A percentile compares a stretch with the other conserved stretches of the same genome.
Conservation (phyloP, 2,113 vertebrate species). For the Pseudopodoces humilis region DNA sequence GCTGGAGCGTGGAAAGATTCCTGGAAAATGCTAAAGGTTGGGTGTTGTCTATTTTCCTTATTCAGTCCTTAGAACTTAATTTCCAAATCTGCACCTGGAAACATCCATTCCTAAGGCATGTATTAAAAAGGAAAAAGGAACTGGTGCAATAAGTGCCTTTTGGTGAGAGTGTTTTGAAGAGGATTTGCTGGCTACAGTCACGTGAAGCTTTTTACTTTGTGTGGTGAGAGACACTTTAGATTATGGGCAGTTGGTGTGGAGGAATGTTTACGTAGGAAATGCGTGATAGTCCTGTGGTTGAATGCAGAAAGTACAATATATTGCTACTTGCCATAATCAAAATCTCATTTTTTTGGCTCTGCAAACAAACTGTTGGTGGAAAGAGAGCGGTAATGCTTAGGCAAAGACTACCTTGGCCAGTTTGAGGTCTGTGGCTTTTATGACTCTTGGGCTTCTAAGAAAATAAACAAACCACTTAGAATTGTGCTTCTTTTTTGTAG, state of each 20-base stretch:
- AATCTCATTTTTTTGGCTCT: not conserved
- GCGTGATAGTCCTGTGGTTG: rapidly evolving
- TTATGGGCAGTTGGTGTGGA: not conserved
- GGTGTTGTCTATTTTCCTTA: not conserved
- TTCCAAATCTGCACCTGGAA: not conserved
- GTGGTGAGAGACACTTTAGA: constrained; percentile 26
- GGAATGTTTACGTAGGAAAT: not conserved
- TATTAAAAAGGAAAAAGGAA: not conserved
- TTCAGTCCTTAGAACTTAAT: not conserved
- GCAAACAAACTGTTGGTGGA: rapidly evolving
- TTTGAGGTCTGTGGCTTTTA: not conserved
- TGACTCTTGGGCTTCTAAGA: not conserved
- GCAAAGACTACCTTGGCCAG: not conserved
- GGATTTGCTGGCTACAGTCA: not conserved
- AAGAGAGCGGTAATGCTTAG: not conserved
- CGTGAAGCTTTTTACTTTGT: not conserved
- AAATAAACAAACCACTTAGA: not conserved
- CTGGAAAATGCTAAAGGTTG: constrained; percentile 3
- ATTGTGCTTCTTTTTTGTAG: not conserved
- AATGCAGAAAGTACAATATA: not conserved
- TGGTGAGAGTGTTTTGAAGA: not conserved
- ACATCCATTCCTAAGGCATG: not conserved
- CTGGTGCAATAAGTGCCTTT: not conserved
- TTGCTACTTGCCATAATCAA: too few relatives aligned
- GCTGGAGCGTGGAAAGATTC: not conserved